Evolutionary conservation across 1,140 invertebrate species (phyloP), one percentile per base, ranked within the genome.

Genomic region (Mactra quadrangularis): DNA sequence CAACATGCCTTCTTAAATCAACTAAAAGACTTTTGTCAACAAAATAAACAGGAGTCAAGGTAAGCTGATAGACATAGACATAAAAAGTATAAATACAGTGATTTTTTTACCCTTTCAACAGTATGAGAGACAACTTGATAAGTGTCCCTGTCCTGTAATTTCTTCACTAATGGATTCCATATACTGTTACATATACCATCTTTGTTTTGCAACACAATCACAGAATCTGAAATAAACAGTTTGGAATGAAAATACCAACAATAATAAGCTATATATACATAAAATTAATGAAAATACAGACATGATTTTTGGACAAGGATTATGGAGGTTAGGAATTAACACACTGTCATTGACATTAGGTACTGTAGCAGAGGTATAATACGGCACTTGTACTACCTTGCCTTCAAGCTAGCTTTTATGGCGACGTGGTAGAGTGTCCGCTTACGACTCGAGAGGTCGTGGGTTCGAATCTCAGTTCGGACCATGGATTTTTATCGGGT

Each of bases 131-230:
- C 25, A 25, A 76, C 41, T 22, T 38, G 27, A 41, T 41, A 76
- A 1, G 25, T 27, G 62, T 76, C 72, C 31, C 72, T 25, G 57
- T 76, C 59, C 17, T 60, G 55, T 6, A 76, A n/a, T 17, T 22
- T 25, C 38, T 62, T 64, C 15, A 25, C 57, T 50, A 60, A 31
- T 62, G 72, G 72, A 22, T 62, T 64, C 72, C 57, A 62, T 13
- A 76, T 76, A 41, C 72, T 50, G 17, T 29, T 76, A 57, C 72
- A 76, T 6, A 19, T 38, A n/a, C 72, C 72, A 62, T 62, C 15
- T 27, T 50, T 38, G 25, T 76, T 76, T 35, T 76, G 72, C 13
- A 76, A 38, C 31, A 76, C n/a, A 11, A 76, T 62, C 13, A 62
- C 59, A 6, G 55, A 60, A 11, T 76, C 72, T 76, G 45, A 17